Evolutionary conservation across 2,113 vertebrate genomes (phyloP).

Genomic region (Kryptolebias marmoratus): DNA sequence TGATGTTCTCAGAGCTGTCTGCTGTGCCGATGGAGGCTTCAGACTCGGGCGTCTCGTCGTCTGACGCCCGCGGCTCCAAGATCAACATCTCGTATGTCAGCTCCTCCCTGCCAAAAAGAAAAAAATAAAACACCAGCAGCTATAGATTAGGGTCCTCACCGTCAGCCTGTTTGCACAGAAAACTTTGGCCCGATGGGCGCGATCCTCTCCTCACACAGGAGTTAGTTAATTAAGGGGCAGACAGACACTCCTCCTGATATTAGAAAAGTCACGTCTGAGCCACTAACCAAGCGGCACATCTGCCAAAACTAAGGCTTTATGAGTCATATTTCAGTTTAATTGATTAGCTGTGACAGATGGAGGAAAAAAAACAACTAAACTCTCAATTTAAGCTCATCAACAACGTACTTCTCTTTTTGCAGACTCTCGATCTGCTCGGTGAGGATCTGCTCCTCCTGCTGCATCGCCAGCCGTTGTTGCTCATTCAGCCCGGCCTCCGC

Average conservation of each 20-base stretch:
- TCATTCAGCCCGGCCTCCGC: conserved; percentile 83
- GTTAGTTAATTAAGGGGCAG: no score
- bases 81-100: conserved; percentile 93
- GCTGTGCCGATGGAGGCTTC: conserved; percentile 94
- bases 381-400: background rate
- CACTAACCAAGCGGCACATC: no score
- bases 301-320: no score
- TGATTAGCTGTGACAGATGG: no score
- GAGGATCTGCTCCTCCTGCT: conserved; percentile 91
- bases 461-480: conserved; percentile 90
- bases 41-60: conserved; percentile 92
- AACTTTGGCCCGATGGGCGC: no score
- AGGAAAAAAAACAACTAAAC: background rate
- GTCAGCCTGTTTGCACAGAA: background rate
- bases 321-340: no score
- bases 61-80: conserved; percentile 89
- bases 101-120: conserved; percentile 84
- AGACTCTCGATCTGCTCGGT: conserved; percentile 92
- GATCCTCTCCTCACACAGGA: background rate
- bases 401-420: conserved; percentile 95
- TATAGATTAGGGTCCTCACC: background rate
- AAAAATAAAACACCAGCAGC: background rate
- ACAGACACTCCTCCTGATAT: no score
- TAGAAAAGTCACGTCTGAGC: no score
- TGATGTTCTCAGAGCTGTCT: conserved; percentile 92